Percentiles rank a stretch among this genome's conserved stretches.
These are phyloP conservation scores for Scarus forsteni DNA, from an alignment of 2,797 vertebrate species.

Conservation along the genomic window DNA sequence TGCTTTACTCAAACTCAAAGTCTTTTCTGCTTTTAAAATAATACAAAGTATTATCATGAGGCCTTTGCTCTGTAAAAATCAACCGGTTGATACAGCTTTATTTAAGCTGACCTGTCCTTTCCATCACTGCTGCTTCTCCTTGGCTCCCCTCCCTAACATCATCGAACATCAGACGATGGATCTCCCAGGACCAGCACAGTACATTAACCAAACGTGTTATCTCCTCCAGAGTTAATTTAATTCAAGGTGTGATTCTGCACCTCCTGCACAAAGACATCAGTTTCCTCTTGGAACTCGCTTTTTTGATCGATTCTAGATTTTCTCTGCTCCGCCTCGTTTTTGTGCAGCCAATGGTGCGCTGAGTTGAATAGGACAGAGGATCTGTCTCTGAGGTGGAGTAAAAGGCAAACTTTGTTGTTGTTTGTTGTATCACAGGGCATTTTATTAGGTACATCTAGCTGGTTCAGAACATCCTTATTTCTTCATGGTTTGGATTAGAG, in stretches of 20 bases:
- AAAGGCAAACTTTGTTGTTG: no score
- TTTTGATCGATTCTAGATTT: conserved; percentile 22
- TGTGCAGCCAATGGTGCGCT: neutral
- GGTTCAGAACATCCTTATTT: no score
- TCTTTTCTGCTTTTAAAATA: no score
- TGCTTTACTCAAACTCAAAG: no score
- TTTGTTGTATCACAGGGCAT: no score
- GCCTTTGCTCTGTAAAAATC: neutral
- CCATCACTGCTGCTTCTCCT: conserved; percentile 33
- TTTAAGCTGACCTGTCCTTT: conserved; percentile 19
- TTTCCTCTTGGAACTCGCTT: conserved; percentile 35
- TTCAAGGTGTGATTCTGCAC: conserved; percentile 50
- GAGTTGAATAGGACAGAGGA: neutral
- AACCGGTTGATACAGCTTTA: neutral
- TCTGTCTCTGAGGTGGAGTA: no score
- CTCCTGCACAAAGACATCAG: conserved; percentile 44
- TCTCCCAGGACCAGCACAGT: conserved; percentile 44
- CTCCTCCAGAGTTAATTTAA: conserved; percentile 57
- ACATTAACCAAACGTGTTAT: conserved; percentile 67
- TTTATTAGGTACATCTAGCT: no score
- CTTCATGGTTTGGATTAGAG: no score
- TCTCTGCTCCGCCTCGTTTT: conserved; percentile 1
- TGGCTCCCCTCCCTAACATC: conserved; percentile 36
- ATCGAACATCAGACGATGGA: conserved; percentile 39
- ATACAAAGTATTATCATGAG: neutral